Percentiles rank a stretch among this genome's conserved stretches.
Conservation (phyloP, 2,797 vertebrate genomes). For the Sebastes paucispinis region DNA sequence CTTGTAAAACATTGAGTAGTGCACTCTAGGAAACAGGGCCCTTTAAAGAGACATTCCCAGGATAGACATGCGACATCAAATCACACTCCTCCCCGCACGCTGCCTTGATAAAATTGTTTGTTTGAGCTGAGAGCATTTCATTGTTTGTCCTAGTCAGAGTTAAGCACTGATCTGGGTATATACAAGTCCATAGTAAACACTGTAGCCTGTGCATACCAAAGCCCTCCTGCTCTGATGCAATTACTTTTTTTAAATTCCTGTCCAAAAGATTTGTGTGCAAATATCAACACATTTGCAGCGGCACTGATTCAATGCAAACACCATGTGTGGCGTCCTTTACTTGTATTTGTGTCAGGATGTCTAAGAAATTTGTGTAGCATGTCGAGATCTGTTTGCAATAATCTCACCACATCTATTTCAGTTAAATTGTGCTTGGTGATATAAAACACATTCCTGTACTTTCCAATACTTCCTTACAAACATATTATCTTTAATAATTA, state of each 20-base stretch:
- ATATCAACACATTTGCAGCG: slow-evolving; percentile 29
- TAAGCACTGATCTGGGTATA: slow-evolving; percentile 24
- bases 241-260: slow-evolving; percentile 23
- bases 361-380: background rate
- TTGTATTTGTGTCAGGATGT: slow-evolving; percentile 6
- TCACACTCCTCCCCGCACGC: slow-evolving; percentile 43
- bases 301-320: background rate
- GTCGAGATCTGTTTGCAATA: slow-evolving; percentile 7
- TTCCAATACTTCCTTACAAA: background rate
- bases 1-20: slow-evolving; percentile 59
- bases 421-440: background rate
- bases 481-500: background rate
- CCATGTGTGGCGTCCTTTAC: slow-evolving; percentile 7
- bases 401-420: background rate
- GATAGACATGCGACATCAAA: slow-evolving; percentile 56
- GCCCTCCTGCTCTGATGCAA: slow-evolving; percentile 35
- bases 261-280: slow-evolving; percentile 52
- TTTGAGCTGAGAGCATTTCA: slow-evolving; percentile 46
- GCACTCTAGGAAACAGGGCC: slow-evolving; percentile 50
- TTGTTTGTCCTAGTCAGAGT: slow-evolving; percentile 51
- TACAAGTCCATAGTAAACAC: slow-evolving; percentile 47
- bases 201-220: slow-evolving; percentile 24
- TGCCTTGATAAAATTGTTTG: slow-evolving; percentile 56
- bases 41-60: slow-evolving; percentile 51
- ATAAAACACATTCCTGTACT: background rate